Conservation (phyloP, 2,113 vertebrate genomes). For the Poicephalus gulielmi region DNA sequence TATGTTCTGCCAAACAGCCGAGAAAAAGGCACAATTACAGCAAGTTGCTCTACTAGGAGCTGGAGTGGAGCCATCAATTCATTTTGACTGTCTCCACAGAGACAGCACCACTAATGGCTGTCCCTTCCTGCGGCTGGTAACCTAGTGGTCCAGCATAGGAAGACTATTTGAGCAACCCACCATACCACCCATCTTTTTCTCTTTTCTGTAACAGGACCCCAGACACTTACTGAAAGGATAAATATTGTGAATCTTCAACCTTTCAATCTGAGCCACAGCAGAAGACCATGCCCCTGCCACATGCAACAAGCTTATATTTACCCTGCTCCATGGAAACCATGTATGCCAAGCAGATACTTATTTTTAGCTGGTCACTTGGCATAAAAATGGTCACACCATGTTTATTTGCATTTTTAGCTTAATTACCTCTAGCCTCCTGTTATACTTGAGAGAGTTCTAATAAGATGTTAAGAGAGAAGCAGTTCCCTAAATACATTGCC, state of each 20-base stretch:
- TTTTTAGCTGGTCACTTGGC: constrained; percentile 42
- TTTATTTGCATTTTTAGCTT: constrained; percentile 62
- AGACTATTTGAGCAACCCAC: neutral
- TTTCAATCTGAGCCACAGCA: constrained; percentile 37
- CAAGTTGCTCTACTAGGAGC: constrained; percentile 2
- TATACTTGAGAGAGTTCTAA: constrained; percentile 64
- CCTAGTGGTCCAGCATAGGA: neutral
- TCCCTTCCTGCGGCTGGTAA: neutral
- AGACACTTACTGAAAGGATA: constrained; percentile 5
- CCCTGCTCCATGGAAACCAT: neutral
- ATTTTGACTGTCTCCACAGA: constrained; percentile 23
- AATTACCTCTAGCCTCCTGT: constrained; percentile 60
- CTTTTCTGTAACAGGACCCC: constrained; percentile 12
- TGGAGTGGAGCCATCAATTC: constrained; percentile 16
- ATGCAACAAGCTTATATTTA: neutral
- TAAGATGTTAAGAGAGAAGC: constrained; percentile 61
- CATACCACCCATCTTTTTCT: neutral
- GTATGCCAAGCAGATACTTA: neutral
- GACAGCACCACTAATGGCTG: neutral
- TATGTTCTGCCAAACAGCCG: neutral
- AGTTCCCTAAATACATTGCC: constrained; percentile 39
- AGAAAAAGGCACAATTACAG: neutral
- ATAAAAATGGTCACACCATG: constrained; percentile 13
- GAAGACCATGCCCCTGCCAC: neutral
- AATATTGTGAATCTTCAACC: constrained; percentile 24